These are phyloP conservation scores for Vesta saturnalis DNA, from an alignment of 2,888 invertebrate species.

Conservation along the genomic window DNA sequence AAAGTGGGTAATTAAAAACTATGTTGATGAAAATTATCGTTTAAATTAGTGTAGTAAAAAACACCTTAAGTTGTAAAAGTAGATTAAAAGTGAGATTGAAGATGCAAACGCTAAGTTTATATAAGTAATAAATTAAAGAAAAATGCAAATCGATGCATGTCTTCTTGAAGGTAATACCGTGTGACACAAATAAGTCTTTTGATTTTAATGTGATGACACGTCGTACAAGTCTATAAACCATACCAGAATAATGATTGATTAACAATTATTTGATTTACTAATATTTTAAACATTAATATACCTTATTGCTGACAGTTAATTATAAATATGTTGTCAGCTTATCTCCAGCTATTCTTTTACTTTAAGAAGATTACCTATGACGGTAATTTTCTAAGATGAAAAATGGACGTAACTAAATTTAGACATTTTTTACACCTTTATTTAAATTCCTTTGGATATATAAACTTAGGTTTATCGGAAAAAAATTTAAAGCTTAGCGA, in stretches of 20 bases:
- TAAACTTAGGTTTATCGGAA: background rate
- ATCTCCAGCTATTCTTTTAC: constrained; percentile 28
- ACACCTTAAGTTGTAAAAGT: background rate
- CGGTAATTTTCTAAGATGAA: background rate
- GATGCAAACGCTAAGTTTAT: background rate
- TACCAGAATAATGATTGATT: constrained; percentile 31
- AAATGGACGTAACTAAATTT: background rate
- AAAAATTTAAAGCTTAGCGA: too few species aligned
- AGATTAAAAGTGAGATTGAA: background rate
- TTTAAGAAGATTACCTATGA: background rate
- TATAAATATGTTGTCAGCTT: constrained; percentile 34
- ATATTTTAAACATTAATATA: constrained; percentile 36
- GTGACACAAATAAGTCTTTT: constrained; percentile 26
- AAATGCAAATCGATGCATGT: constrained; percentile 8
- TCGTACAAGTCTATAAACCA: constrained; percentile 19
- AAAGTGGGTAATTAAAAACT: background rate
- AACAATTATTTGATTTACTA: constrained; percentile 39
- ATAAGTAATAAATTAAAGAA: constrained; percentile 6
- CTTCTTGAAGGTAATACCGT: constrained; percentile 17
- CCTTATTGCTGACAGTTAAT: constrained; percentile 36
- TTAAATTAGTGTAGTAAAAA: background rate
- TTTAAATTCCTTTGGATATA: background rate
- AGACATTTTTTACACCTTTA: constrained; percentile 1
- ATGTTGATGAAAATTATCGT: background rate
- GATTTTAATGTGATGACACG: constrained; percentile 19